Evolutionary conservation across 1,140 invertebrate species (phyloP), one percentile per base, ranked within the genome.

Genomic region (Drosophila sturtevanti): DNA sequence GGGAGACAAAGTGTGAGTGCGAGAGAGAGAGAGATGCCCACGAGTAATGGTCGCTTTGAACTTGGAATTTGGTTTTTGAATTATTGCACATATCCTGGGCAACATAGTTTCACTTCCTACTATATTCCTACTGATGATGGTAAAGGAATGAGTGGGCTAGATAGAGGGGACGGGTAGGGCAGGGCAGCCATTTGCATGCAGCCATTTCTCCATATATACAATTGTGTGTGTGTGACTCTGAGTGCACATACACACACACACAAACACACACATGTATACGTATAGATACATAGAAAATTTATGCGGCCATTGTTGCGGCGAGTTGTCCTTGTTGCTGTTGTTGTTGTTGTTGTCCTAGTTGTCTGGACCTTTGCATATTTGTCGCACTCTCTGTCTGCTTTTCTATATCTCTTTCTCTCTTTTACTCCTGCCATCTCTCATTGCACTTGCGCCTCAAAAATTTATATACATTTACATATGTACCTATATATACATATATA

Each of bases 41-140:
- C 80, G 80, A 91, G 81, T 91, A 89, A 90, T 91, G 89, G 89
- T 70, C 77, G 85, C 89, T 91, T 91, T 91, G 89, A 91, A 91
- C 89, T 91, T 91, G 89, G 89, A 89, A 90, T 81, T 90, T 71
- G 41, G 68, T 72, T 85, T 90, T 90, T 87, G 89, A 90, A 87
- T 90, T 90, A 91, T 91, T 86, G 74, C 79, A 80, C 79, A 79
- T 82, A 84, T 90, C 76, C 77, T 84, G 79, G 77, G 78, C 81
- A 86, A 87, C 87, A 90, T 90, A 90, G 87, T 90, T 90, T 90
- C 81, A 90, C 87, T 90, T 90, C 87, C 87, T 48, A 48, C 41
- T 48, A 48, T 48, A 48, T 48, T 48, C 41, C 41, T 16, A 48
- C 41, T 79, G 75, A 75, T 80, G 70, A 76, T 71, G 72, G 72